These are phyloP conservation scores for Puma concolor DNA, from an alignment of 2,113 vertebrate species.

Conservation along the genomic window DNA sequence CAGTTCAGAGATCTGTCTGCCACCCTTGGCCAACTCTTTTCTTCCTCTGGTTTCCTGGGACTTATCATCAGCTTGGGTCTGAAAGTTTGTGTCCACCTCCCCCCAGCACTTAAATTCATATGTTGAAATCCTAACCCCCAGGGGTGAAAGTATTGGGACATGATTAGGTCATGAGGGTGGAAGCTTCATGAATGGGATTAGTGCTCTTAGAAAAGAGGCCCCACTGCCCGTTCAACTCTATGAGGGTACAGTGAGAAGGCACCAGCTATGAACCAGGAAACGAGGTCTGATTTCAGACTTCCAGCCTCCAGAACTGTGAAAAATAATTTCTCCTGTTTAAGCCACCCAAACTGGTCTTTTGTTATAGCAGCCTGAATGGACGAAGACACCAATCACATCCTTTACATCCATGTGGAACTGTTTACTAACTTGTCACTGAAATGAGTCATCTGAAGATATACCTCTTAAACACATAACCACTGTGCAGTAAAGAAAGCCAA, in stretches of 20 bases:
- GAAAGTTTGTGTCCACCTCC: neutral
- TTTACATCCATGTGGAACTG: neutral
- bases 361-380: neutral
- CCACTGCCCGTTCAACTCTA: accelerated
- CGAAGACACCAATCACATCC: neutral
- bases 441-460: neutral
- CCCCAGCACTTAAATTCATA: neutral
- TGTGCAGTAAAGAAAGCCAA: slow-evolving; percentile 6
- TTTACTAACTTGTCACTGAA: neutral
- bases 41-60: neutral
- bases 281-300: neutral
- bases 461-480: neutral
- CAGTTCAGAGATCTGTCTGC: neutral
- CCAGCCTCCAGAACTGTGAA: neutral
- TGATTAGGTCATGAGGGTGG: neutral
- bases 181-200: neutral
- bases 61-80: neutral
- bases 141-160: neutral
- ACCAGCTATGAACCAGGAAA: neutral
- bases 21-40: neutral
- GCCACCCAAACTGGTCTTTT: neutral
- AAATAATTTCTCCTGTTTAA: neutral
- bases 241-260: neutral
- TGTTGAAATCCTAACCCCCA: neutral
- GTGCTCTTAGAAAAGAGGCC: neutral